Percentiles rank a stretch among this genome's conserved stretches.
Evolutionary conservation across 2,888 invertebrate species (phyloP).

Genomic region (Chymomyza procnemis): DNA sequence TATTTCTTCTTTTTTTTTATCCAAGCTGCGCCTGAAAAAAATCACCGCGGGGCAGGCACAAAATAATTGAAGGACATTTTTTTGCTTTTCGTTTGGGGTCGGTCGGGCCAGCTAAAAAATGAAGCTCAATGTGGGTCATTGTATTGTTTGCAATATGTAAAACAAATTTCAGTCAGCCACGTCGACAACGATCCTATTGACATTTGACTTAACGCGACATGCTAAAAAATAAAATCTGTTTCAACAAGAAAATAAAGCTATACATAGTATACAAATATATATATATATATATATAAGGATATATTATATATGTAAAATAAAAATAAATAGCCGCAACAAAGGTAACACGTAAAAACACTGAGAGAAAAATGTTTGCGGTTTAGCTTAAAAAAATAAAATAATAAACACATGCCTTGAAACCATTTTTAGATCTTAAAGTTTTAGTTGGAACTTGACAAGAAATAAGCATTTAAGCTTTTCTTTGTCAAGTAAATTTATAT

Average conservation of each 20-base stretch:
- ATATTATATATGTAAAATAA: not conserved
- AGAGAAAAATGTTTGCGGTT: no score
- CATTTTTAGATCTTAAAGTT: no score
- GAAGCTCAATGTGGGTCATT: conserved; percentile 39
- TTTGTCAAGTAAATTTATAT: no score
- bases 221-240: not conserved
- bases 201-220: conserved; percentile 33
- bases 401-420: no score
- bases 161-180: conserved; percentile 25
- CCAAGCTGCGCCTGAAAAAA: conserved; percentile 5
- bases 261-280: not conserved
- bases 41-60: conserved; percentile 11
- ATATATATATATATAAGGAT: not conserved
- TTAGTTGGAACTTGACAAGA: no score
- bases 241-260: not conserved
- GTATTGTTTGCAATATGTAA: conserved; percentile 16
- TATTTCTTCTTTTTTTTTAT: not conserved
- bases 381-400: no score
- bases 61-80: conserved; percentile 42
- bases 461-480: no score
- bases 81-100: no score
- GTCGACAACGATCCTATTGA: conserved; percentile 29
- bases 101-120: conserved; percentile 11
- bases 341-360: no score
- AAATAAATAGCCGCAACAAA: no score